A percentile compares a stretch with the other conserved stretches of the same genome.
These are phyloP conservation scores for Aradus depressus DNA, from an alignment of 2,888 invertebrate species.

Conservation along the genomic window DNA sequence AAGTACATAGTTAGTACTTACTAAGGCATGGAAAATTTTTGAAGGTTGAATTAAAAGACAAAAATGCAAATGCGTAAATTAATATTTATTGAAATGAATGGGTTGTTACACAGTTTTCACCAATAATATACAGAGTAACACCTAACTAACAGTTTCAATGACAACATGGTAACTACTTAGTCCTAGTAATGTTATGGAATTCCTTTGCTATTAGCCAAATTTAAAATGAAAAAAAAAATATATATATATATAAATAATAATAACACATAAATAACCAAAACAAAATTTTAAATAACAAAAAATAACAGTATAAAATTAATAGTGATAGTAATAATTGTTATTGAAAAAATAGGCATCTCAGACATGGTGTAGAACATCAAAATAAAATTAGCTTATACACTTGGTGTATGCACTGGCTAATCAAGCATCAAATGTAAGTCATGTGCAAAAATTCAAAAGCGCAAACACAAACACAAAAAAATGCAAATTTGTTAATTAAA, in stretches of 20 bases:
- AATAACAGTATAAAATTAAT: background rate
- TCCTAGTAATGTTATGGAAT: too few relatives aligned
- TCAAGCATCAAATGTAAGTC: background rate
- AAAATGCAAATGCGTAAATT: too few relatives aligned
- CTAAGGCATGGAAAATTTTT: too few relatives aligned
- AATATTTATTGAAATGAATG: too few relatives aligned
- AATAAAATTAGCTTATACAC: slow-evolving; percentile 11
- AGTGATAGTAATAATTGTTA: slow-evolving; percentile 9
- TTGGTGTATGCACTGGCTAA: background rate
- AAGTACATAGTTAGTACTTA: too few relatives aligned
- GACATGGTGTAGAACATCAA: slow-evolving; percentile 19
- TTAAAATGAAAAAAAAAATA: background rate
- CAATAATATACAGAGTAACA: too few relatives aligned
- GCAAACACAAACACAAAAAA: slow-evolving; percentile 23
- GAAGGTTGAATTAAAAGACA: too few relatives aligned
- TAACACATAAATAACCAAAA: slow-evolving; percentile 8
- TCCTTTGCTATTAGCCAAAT: too few relatives aligned
- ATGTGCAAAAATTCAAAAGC: slow-evolving; percentile 18
- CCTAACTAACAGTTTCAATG: too few relatives aligned
- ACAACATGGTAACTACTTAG: too few relatives aligned
- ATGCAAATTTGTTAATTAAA: background rate
- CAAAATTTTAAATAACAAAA: slow-evolving; percentile 8
- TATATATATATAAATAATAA: too few relatives aligned
- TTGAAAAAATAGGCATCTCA: slow-evolving; percentile 24
- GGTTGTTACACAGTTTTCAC: too few relatives aligned